Base-by-base conservation (phyloP, 2,113 vertebrate species). In the Microtus richardsoni region DNA sequence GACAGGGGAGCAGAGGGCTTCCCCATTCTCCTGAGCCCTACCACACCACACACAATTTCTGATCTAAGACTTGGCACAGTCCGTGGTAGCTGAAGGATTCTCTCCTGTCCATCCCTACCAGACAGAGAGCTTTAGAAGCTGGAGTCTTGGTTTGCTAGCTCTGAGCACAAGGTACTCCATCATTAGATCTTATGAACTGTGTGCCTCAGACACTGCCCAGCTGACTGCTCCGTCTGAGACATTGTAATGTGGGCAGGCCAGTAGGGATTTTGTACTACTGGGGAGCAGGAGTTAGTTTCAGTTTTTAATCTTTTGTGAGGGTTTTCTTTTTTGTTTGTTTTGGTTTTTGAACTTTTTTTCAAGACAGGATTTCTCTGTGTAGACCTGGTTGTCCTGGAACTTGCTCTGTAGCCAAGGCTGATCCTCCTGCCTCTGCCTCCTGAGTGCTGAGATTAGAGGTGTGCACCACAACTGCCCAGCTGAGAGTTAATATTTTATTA, bases 151-250 rank as follows among this genome's bases (percentile, higher is more conserved):
- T 36, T 41, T 54, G n/a, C 60, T 54, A 6, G 71, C 58, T 9
- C 47, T 4, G 24, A 74, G 16, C 47, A 33, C 68, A 17, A 75
- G 62, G 30, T 44, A 44, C 26, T 87, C 10, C 11, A 3, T 0
- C 39, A 52, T 1, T 0, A 52, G 73, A 2, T 11, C 77, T 58
- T n/a, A 28, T 7, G 41, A 54, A 33, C 41, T 17, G 5, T 19
- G 12, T 14, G 30, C 1, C 0, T 0, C 5, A 28, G 2, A 24
- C 3, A 54, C 52, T 54, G 68, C 7, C 70, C 22, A 17, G 21
- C 22, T 33, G 26, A 82, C n/a, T 64, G 54, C 5, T 44, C 3
- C 78, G 10, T 60, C 26, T 8, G 2, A 47, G 24, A 26, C 49
- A 24, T 36, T 87, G 44, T 44, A 1, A 52, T 60, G 22, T 58